These are phyloP conservation scores for Cheiracanthium punctorium DNA, from an alignment of 2,888 invertebrate species.

Conservation along the genomic window DNA sequence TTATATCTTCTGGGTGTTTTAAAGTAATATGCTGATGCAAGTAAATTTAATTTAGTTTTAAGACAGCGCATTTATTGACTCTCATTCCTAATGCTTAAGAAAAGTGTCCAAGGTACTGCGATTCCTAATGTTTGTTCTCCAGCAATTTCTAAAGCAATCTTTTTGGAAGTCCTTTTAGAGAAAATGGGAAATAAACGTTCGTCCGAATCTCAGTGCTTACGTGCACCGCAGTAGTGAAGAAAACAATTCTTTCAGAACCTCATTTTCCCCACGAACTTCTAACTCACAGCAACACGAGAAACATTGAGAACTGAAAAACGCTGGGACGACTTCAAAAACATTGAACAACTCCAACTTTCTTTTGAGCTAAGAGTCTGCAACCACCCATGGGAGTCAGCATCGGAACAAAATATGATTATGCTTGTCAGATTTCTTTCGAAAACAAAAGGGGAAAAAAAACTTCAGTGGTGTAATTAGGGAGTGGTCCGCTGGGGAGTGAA, in stretches of 20 bases:
- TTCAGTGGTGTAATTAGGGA: constrained; percentile 60
- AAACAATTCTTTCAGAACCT: background rate
- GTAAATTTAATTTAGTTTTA: too few relatives aligned
- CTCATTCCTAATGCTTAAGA: too few relatives aligned
- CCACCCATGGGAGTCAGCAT: constrained; percentile 32
- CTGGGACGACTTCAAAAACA: background rate
- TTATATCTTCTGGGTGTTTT: too few relatives aligned
- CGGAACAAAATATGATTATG: constrained; percentile 66
- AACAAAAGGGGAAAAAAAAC: constrained; percentile 20
- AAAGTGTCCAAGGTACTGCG: too few relatives aligned
- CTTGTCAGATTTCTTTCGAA: constrained; percentile 61
- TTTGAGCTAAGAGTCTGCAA: constrained; percentile 1
- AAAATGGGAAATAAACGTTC: background rate
- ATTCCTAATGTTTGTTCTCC: too few relatives aligned
- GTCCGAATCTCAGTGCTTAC: background rate
- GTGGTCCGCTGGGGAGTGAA: constrained; percentile 47
- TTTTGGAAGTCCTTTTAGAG: background rate
- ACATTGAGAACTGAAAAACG: background rate
- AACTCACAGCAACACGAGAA: background rate
- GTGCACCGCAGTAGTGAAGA: background rate
- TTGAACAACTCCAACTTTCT: constrained; percentile 12
- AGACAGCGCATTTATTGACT: too few relatives aligned
- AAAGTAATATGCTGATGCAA: too few relatives aligned
- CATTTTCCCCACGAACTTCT: background rate
- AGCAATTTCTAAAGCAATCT: background rate